Evolutionary conservation across 2,888 invertebrate species (phyloP).

Genomic region (Magallana nippona): DNA sequence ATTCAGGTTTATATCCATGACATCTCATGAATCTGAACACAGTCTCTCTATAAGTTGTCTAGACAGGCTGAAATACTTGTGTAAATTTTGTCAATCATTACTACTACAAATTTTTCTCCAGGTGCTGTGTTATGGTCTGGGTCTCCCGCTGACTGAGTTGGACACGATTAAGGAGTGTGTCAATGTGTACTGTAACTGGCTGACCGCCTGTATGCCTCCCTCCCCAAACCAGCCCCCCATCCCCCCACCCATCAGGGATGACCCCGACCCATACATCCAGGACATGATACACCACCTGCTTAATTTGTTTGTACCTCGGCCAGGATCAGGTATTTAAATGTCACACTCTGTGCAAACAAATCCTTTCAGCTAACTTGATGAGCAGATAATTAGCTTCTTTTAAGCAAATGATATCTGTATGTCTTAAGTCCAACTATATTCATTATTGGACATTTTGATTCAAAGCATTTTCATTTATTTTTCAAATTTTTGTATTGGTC

Average conservation of each 20-base stretch:
- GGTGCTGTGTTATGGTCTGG: constrained; percentile 95
- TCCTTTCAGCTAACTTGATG: neutral
- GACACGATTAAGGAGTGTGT: constrained; percentile 97
- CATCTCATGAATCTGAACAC: too few species aligned
- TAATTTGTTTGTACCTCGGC: constrained; percentile 95
- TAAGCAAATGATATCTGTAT: neutral
- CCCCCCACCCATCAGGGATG: constrained; percentile 92
- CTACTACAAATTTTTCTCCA: constrained; percentile 76
- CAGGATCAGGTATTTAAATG: constrained; percentile 89
- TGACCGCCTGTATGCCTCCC: constrained; percentile 87
- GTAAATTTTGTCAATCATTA: neutral
- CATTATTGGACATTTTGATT: neutral
- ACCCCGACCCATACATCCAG: constrained; percentile 93
- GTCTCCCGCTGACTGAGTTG: constrained; percentile 92
- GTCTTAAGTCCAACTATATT: neutral
- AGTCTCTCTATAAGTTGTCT: too few species aligned
- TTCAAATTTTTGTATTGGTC: too few species aligned
- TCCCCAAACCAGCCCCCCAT: constrained; percentile 89
- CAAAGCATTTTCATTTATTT: too few species aligned
- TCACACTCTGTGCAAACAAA: neutral
- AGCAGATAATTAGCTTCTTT: neutral
- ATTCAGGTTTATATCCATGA: too few species aligned
- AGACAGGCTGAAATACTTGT: too few species aligned
- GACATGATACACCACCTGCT: constrained; percentile 95
- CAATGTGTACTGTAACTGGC: constrained; percentile 97